These are phyloP conservation scores for Silurus asotus DNA, from an alignment of 2,113 vertebrate species.

Conservation along the genomic window DNA sequence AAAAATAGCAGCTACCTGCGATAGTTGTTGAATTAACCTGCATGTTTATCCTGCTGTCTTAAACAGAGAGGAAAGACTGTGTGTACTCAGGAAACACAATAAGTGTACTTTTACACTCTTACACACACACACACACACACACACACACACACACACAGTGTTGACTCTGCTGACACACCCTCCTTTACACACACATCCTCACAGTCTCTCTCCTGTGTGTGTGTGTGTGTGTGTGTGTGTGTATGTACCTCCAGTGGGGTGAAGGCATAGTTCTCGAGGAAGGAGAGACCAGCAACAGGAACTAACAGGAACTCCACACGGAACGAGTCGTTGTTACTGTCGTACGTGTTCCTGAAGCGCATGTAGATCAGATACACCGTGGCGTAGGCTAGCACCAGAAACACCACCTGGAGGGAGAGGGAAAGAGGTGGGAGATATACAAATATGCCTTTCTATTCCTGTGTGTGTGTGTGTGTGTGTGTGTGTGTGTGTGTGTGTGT, in stretches of 20 bases:
- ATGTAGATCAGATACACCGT: slow-evolving; percentile 92
- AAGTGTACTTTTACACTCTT: not conserved
- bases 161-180: no score
- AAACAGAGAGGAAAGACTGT: not conserved
- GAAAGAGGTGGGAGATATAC: not conserved
- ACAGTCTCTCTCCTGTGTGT: not conserved
- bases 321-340: slow-evolving; percentile 89
- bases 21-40: not conserved
- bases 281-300: slow-evolving; percentile 88
- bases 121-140: not conserved
- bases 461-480: not conserved
- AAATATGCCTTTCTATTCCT: not conserved
- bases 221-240: not conserved
- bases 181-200: no score
- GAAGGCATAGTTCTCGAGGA: slow-evolving; percentile 91
- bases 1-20: not conserved
- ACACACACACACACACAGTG: not conserved
- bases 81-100: not conserved
- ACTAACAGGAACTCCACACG: slow-evolving; percentile 92
- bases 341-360: slow-evolving; percentile 82
- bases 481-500: slow-evolving; percentile 3
- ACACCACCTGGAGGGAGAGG: slow-evolving; percentile 79
- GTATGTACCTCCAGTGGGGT: slow-evolving; percentile 84
- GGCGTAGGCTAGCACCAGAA: slow-evolving; percentile 84
- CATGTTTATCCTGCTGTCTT: not conserved